These are phyloP conservation scores for Spea hammondii DNA, from an alignment of 2,797 vertebrate genomes.

Conservation along the genomic window DNA sequence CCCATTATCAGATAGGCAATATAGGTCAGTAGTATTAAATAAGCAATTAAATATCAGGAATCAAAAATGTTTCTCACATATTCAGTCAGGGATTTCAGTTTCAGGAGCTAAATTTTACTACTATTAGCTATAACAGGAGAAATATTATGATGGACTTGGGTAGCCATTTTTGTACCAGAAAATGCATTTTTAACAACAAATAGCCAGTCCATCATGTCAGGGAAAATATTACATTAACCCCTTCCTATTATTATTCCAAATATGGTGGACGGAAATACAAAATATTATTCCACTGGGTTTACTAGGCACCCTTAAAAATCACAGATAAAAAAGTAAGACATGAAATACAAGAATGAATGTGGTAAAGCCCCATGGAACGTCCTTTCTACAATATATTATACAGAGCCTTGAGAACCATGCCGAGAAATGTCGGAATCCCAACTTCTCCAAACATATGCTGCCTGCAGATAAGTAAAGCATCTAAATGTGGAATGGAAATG, in stretches of 20 bases:
- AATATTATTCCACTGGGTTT: constrained; percentile 12
- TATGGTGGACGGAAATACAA: constrained; percentile 4
- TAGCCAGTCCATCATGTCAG: no score
- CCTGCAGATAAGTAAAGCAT: constrained; percentile 99
- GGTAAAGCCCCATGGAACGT: constrained; percentile 32
- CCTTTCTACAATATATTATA: constrained; percentile 69
- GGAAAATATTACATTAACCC: constrained; percentile 13
- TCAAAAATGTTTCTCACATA: no score
- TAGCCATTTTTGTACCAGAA: no score
- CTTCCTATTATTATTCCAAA: neutral
- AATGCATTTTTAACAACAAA: no score
- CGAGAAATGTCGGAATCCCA: constrained; percentile 86
- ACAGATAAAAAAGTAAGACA: constrained; percentile 31
- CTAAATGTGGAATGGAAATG: constrained; percentile 94
- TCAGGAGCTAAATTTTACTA: no score
- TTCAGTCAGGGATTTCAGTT: no score
- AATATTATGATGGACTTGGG: no score
- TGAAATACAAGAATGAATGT: constrained; percentile 26
- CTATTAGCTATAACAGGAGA: no score
- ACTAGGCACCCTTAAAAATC: constrained; percentile 30
- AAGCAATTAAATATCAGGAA: no score
- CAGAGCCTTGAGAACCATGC: constrained; percentile 97
- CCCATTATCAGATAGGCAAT: no score
- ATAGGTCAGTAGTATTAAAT: no score
- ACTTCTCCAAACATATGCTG: constrained; percentile 97